Percentiles rank a stretch among this genome's conserved stretches.
phyloP scores from a whole-genome alignment of 2,113 vertebrate species.

The Rhineura floridana region DNA sequence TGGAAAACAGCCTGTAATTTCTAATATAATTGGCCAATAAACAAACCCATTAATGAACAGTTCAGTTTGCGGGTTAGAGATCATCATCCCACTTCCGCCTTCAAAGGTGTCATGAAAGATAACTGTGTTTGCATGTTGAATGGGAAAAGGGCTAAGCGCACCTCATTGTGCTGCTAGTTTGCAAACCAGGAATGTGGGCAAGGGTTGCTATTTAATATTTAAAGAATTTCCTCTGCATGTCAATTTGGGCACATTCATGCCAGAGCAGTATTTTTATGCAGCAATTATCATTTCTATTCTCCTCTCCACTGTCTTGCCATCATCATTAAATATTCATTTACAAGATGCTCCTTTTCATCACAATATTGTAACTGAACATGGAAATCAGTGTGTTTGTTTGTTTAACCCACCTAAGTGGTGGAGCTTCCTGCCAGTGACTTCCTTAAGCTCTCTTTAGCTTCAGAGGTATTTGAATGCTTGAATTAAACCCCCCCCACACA shows the following conservation, averaged over 20 bases:
- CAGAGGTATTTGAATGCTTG: neutral
- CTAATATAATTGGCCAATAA: slow-evolving; percentile 59
- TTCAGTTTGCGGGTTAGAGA: slow-evolving; percentile 49
- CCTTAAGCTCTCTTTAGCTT: neutral
- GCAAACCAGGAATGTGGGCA: slow-evolving; percentile 23
- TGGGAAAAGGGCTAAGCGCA: slow-evolving; percentile 6
- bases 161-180: neutral
- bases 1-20: slow-evolving; percentile 48
- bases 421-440: neutral
- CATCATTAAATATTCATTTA: neutral
- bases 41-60: slow-evolving; percentile 59
- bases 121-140: neutral
- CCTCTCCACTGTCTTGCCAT: neutral
- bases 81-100: slow-evolving; percentile 30
- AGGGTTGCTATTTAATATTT: slow-evolving; percentile 11
- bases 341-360: neutral
- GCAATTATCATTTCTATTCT: neutral
- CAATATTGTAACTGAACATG: neutral
- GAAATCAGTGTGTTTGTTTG: neutral
- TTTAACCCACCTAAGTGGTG: neutral
- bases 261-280: slow-evolving; percentile 4
- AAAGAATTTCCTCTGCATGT: slow-evolving; percentile 32
- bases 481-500: no score
- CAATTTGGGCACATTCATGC: slow-evolving; percentile 35
- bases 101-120: slow-evolving; percentile 13